Evolutionary conservation across 1,140 invertebrate species (phyloP).

Genomic region (Ylistrum balloti): DNA sequence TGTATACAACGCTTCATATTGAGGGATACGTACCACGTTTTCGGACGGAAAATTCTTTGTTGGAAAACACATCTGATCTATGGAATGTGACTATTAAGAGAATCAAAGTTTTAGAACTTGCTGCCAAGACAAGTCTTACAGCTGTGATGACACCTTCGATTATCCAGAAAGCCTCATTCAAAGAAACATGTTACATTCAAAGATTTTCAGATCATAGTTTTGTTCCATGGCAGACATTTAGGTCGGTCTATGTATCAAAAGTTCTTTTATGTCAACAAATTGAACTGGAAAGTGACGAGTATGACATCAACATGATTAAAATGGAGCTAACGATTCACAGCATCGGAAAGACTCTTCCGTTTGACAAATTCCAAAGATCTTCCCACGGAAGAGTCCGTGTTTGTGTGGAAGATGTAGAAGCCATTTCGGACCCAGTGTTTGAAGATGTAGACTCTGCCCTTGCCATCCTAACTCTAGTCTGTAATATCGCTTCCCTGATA

Average conservation of each 20-base stretch:
- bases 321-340: background rate
- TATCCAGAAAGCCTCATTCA: background rate
- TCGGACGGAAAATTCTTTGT: background rate
- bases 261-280: constrained; percentile 38
- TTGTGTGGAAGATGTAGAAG: background rate
- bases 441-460: background rate
- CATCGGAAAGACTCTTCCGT: constrained; percentile 2
- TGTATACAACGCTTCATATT: background rate
- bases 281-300: constrained; percentile 31
- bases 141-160: background rate
- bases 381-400: background rate
- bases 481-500: background rate
- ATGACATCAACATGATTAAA: background rate
- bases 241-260: background rate
- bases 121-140: background rate
- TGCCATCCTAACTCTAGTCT: background rate
- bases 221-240: background rate
- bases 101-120: background rate
- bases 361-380: background rate
- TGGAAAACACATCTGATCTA: background rate
- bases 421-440: background rate
- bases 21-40: background rate
- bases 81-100: background rate
- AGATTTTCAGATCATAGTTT: background rate
- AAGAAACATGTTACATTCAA: background rate